Conservation (phyloP, 2,888 invertebrate genomes). For the Lydus trimaculatus region DNA sequence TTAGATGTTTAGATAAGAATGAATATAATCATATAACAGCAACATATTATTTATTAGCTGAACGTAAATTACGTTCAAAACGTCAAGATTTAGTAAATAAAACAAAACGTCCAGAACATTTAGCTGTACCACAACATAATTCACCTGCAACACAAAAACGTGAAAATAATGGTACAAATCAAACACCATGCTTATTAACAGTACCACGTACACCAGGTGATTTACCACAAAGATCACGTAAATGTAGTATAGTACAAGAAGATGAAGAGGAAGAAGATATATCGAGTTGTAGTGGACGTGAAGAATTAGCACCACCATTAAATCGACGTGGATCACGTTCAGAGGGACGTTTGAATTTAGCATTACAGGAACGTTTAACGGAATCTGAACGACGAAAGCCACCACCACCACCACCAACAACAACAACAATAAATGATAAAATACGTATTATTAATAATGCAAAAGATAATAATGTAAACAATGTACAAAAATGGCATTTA, state of each 20-base stretch:
- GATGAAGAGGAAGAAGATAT: conserved; percentile 91
- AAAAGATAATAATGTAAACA: neutral
- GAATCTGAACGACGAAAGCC: conserved; percentile 65
- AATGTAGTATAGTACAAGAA: conserved; percentile 91
- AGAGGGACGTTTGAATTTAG: conserved; percentile 78
- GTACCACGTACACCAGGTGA: conserved; percentile 75
- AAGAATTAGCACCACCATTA: conserved; percentile 64
- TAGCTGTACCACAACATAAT: conserved; percentile 54
- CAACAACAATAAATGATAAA: neutral
- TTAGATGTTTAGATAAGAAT: conserved; percentile 89
- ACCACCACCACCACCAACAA: conserved; percentile 18
- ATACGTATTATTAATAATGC: conserved; percentile 3
- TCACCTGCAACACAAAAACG: conserved; percentile 48
- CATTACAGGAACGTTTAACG: conserved; percentile 69
- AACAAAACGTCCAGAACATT: conserved; percentile 56
- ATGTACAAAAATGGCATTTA: conserved; percentile 52
- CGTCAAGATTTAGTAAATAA: conserved; percentile 70
- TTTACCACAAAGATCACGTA: conserved; percentile 76
- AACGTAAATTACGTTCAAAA: conserved; percentile 84
- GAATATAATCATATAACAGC: conserved; percentile 99
- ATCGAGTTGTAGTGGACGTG: conserved; percentile 66
- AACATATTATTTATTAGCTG: conserved; percentile 96
- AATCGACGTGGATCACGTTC: conserved; percentile 79
- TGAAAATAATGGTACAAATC: conserved; percentile 47
- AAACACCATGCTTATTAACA: conserved; percentile 61